Percentiles rank a stretch among this genome's conserved stretches.
Evolutionary conservation across 23 tunicate species (phyloP).

Genomic region (Oikopleura albicans): DNA sequence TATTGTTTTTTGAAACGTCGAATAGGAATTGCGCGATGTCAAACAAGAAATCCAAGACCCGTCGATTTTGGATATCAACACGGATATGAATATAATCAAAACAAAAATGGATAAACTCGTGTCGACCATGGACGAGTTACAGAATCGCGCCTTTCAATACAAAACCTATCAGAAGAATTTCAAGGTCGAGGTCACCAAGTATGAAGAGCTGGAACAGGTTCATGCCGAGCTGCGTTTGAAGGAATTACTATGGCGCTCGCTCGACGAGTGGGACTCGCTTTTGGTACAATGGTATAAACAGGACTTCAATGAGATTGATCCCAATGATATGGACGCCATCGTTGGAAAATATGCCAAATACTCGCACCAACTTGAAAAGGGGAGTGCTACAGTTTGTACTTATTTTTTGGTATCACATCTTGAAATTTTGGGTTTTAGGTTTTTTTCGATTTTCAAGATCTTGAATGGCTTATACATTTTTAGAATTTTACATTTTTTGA

Average conservation of each 20-base stretch:
- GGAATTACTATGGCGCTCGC: slow-evolving; percentile 80
- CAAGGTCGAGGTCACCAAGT: slow-evolving; percentile 90
- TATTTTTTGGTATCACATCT: no score
- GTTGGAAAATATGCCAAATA: slow-evolving; percentile 78
- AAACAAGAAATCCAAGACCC: slow-evolving; percentile 98
- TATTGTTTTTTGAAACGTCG: no score
- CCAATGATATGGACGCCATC: slow-evolving; percentile 44
- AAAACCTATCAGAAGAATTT: slow-evolving; percentile 88
- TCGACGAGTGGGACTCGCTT: slow-evolving; percentile 83
- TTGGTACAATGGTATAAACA: slow-evolving; percentile 43
- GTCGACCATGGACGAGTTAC: slow-evolving; percentile 60
- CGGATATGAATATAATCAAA: slow-evolving; percentile 16
- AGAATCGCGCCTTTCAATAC: slow-evolving; percentile 71
- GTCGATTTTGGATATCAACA: slow-evolving; percentile 43
- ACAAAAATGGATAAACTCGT: slow-evolving; percentile 58
- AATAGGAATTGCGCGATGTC: slow-evolving; percentile 59
- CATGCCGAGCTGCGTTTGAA: slow-evolving; percentile 87
- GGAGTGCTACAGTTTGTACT: no score
- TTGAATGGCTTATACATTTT: no score
- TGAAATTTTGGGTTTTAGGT: no score
- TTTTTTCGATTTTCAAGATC: no score
- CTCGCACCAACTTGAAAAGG: slow-evolving; percentile 81
- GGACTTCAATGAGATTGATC: slow-evolving; percentile 65
- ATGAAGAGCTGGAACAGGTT: slow-evolving; percentile 85
- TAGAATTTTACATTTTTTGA: no score